Evolutionary conservation across 2,113 vertebrate genomes (phyloP).

Genomic region (Ceratotherium simum): DNA sequence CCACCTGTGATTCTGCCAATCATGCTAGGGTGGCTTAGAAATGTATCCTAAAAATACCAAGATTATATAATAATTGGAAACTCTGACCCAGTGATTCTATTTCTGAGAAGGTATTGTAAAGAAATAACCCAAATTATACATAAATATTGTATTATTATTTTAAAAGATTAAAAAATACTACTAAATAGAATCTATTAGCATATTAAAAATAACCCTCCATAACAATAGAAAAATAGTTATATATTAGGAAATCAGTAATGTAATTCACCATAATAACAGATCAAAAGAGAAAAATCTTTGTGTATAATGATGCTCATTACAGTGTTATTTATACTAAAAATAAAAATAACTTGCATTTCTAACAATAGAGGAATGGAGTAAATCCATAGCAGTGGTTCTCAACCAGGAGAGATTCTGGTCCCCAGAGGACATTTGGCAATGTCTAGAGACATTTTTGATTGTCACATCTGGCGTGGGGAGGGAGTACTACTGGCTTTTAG

Average conservation of each 20-base stretch:
- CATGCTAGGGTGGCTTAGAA: neutral
- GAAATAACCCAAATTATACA: neutral
- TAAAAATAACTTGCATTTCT: conserved; percentile 9
- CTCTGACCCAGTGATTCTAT: neutral
- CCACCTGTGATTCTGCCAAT: neutral
- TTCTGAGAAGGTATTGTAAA: conserved; percentile 47
- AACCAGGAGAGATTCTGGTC: neutral
- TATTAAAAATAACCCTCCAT: neutral
- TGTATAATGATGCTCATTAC: neutral
- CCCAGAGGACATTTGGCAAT: neutral
- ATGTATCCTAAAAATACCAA: conserved; percentile 44
- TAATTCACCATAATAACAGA: neutral
- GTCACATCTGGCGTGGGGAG: neutral
- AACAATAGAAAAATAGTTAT: neutral
- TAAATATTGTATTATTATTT: neutral
- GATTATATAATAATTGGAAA: conserved; percentile 58
- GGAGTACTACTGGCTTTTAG: neutral
- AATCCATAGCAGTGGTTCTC: neutral
- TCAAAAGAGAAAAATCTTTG: conserved; percentile 15
- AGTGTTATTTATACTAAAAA: neutral
- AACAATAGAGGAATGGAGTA: neutral
- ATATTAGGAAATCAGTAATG: neutral
- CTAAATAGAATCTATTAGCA: neutral
- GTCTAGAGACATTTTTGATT: neutral
- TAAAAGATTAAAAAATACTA: conserved; percentile 14